Conservation (phyloP, 2,797 vertebrate species). For the Gobionotothen gibberifrons region DNA sequence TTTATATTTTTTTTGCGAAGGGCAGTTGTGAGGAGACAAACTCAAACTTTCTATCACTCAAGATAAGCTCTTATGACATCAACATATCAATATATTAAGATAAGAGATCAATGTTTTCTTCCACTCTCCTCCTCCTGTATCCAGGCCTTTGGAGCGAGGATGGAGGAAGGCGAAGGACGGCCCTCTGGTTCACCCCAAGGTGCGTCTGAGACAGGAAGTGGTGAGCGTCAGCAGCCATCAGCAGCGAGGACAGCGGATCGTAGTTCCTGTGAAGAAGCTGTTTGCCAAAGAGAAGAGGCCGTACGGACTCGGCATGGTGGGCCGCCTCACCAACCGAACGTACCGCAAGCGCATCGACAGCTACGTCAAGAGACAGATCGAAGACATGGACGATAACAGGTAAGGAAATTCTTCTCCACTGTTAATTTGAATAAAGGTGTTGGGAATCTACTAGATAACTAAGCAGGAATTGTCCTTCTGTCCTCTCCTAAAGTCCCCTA, state of each 20-base stretch:
- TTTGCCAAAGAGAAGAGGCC: conserved; percentile 96
- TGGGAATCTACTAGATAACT: background rate
- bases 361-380: conserved; percentile 94
- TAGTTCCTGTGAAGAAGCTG: conserved; percentile 92
- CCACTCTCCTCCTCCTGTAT: background rate
- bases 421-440: background rate
- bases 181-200: conserved; percentile 86
- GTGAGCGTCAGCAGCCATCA: conserved; percentile 87
- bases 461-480: background rate
- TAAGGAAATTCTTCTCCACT: conserved; percentile 49
- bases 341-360: conserved; percentile 98
- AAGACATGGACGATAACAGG: conserved; percentile 99
- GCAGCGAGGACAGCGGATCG: conserved; percentile 92
- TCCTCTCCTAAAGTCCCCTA: background rate
- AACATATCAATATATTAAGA: no score
- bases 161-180: conserved; percentile 93
- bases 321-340: conserved; percentile 94
- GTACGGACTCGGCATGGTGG: conserved; percentile 96
- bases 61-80: background rate
- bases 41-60: background rate
- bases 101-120: no score
- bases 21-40: no score
- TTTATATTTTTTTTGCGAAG: background rate
- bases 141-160: conserved; percentile 93
- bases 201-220: conserved; percentile 93